Percentiles rank a stretch among this genome's conserved stretches.
These are phyloP conservation scores for Nudaria mundana DNA, from an alignment of 2,888 invertebrate species.

Conservation along the genomic window DNA sequence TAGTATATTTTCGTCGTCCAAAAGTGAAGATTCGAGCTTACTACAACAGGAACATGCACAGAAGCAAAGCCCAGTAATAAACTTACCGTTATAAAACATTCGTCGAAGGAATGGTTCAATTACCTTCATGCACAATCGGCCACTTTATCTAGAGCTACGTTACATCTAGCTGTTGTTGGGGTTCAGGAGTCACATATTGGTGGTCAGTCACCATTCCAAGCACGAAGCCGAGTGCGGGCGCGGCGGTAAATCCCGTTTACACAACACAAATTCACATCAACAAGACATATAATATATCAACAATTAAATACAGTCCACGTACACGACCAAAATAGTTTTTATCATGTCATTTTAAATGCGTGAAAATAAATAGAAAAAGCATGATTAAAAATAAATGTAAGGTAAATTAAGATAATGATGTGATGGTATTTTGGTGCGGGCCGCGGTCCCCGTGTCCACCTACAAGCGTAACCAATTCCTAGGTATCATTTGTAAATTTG, in stretches of 20 bases:
- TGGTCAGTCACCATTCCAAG: conserved; percentile 68
- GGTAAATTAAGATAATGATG: conserved; percentile 48
- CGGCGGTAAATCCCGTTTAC: conserved; percentile 66
- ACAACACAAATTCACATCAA: conserved; percentile 81
- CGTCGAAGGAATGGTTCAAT: conserved; percentile 73
- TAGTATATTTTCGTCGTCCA: conserved; percentile 17
- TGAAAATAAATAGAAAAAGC: conserved; percentile 63
- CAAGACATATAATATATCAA: conserved; percentile 64
- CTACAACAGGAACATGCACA: conserved; percentile 37
- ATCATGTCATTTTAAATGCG: conserved; percentile 55
- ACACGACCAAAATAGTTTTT: conserved; percentile 82
- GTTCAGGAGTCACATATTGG: conserved; percentile 66
- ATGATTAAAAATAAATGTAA: conserved; percentile 57
- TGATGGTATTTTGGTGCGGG: conserved; percentile 57
- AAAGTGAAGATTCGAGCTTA: conserved; percentile 31
- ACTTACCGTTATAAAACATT: conserved; percentile 74
- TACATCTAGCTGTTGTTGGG: conserved; percentile 62
- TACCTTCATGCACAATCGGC: conserved; percentile 72
- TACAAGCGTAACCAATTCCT: conserved; percentile 29
- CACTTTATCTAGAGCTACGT: conserved; percentile 70
- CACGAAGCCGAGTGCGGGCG: conserved; percentile 76
- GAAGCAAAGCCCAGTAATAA: conserved; percentile 57
- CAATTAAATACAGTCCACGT: conserved; percentile 63
- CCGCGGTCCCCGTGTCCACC: conserved; percentile 48
- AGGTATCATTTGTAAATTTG: conserved; percentile 17